Conservation (phyloP, 2,888 invertebrate genomes). For the Selenia dentaria region DNA sequence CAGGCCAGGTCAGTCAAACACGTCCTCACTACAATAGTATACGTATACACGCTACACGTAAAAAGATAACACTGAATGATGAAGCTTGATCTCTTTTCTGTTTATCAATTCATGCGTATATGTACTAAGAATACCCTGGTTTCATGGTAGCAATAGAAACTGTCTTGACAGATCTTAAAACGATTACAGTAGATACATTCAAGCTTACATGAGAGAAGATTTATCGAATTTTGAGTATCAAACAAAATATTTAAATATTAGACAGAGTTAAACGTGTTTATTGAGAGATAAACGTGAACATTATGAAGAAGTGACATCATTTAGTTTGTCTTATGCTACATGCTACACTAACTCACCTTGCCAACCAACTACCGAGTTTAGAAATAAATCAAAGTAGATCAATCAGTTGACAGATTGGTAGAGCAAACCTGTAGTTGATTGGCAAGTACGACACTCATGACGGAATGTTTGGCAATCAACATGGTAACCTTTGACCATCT, state of each 20-base stretch:
- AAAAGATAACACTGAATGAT: constrained; percentile 7
- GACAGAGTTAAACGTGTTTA: too few species aligned
- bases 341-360: constrained; percentile 49
- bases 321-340: constrained; percentile 31
- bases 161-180: too few species aligned
- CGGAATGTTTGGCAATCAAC: constrained; percentile 46
- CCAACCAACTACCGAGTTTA: constrained; percentile 37
- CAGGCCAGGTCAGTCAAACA: constrained; percentile 92
- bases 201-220: too few species aligned
- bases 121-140: too few species aligned
- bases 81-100: constrained; percentile 1
- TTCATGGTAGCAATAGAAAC: too few species aligned
- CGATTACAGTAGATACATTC: too few species aligned
- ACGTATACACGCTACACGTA: constrained; percentile 2
- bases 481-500: constrained; percentile 37
- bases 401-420: constrained; percentile 40
- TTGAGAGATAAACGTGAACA: too few species aligned
- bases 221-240: too few species aligned
- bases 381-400: constrained; percentile 36
- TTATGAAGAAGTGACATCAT: too few species aligned
- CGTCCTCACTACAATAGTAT: constrained; percentile 15
- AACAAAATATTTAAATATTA: too few species aligned
- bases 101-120: too few species aligned
- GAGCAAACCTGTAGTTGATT: constrained; percentile 47
- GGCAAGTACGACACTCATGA: constrained; percentile 50